Conservation (phyloP, 35 echinoderm and acorn worm genomes). For the Apostichopus californicus region DNA sequence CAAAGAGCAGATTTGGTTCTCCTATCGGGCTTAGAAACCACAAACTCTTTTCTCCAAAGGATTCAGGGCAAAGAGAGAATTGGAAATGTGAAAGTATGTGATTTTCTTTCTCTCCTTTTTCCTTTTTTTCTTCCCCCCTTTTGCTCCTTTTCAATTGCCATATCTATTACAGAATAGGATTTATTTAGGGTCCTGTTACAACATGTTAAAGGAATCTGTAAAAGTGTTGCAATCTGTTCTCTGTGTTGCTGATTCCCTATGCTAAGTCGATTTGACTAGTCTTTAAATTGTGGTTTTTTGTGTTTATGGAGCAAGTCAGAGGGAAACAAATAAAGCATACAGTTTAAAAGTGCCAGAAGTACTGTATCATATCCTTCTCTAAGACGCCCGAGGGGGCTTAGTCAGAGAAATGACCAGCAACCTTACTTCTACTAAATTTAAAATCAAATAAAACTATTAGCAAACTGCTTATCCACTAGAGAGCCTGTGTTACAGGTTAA, state of each 20-base stretch:
- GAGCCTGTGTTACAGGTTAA: too few relatives aligned
- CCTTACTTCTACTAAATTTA: too few relatives aligned
- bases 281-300: conserved; percentile 23
- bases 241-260: background rate
- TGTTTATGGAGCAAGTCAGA: conserved; percentile 1
- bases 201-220: background rate
- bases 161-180: conserved; percentile 8
- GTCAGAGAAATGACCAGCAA: background rate
- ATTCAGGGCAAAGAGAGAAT: background rate
- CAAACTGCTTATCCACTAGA: too few relatives aligned
- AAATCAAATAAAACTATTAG: too few relatives aligned
- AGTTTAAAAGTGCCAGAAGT: too few relatives aligned
- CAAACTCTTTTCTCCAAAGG: background rate
- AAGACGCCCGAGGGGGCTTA: background rate
- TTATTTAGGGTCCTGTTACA: conserved; percentile 51
- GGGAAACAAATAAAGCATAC: too few relatives aligned
- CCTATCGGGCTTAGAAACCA: conserved; percentile 26
- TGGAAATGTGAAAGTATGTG: conserved; percentile 51
- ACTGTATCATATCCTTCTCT: too few relatives aligned
- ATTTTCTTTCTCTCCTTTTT: background rate
- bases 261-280: background rate
- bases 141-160: background rate
- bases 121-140: background rate
- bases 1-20: conserved; percentile 24
- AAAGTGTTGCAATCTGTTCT: conserved; percentile 17